Percentiles rank a stretch among this genome's conserved stretches.
phyloP scores from a whole-genome alignment of 2,113 vertebrate genomes.

The Apistogramma diplotaenia region DNA sequence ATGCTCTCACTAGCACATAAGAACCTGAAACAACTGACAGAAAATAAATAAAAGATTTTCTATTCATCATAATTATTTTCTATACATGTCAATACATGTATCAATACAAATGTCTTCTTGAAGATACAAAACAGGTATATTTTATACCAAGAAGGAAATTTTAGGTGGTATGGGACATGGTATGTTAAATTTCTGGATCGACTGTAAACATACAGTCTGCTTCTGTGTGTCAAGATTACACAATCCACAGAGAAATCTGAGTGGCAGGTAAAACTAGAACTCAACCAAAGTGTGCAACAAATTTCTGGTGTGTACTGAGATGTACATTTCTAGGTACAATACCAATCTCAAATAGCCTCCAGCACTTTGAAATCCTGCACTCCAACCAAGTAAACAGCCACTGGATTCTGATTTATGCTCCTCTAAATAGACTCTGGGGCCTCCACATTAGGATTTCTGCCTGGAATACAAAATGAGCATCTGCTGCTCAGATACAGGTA shows the following conservation, averaged over 20 bases:
- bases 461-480: constrained; percentile 37
- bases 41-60: too few relatives aligned
- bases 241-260: neutral
- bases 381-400: neutral
- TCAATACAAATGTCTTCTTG: too few relatives aligned
- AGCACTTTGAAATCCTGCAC: neutral
- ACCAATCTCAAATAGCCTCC: neutral
- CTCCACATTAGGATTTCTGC: constrained; percentile 2
- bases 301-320: neutral
- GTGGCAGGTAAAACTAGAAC: neutral
- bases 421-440: constrained; percentile 27
- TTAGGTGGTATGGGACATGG: too few relatives aligned
- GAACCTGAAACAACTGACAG: neutral
- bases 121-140: too few relatives aligned
- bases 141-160: neutral
- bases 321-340: neutral
- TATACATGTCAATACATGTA: too few relatives aligned
- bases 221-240: neutral
- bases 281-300: neutral
- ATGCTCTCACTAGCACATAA: neutral
- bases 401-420: constrained; percentile 8
- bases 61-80: too few relatives aligned
- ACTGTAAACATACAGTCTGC: neutral
- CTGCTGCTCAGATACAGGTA: constrained; percentile 25
- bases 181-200: neutral